Evolutionary conservation across 2,888 invertebrate genomes (phyloP).

Genomic region (Trissolcus brochymenae): DNA sequence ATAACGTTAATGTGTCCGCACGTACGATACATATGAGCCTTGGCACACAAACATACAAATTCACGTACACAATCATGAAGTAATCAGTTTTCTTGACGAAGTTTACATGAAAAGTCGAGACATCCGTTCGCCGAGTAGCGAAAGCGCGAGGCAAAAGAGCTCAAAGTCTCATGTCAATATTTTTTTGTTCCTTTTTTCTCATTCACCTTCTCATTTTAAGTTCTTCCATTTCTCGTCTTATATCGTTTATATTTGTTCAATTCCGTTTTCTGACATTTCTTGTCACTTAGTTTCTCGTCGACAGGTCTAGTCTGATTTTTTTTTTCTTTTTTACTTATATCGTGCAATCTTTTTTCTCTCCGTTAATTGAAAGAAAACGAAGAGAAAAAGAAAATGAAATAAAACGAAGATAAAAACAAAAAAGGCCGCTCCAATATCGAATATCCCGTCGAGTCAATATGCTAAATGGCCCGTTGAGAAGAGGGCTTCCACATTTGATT

Average conservation of each 20-base stretch:
- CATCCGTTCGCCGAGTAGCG: constrained; percentile 44
- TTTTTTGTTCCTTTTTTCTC: constrained; percentile 26
- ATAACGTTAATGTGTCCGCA: constrained; percentile 57
- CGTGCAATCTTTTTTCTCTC: constrained; percentile 36
- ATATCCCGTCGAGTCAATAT: constrained; percentile 70
- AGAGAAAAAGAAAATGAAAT: constrained; percentile 29
- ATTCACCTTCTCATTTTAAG: constrained; percentile 25
- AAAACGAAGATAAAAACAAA: constrained; percentile 36
- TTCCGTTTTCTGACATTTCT: constrained; percentile 27
- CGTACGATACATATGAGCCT: constrained; percentile 57
- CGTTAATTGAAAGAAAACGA: constrained; percentile 48
- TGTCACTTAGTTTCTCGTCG: constrained; percentile 38
- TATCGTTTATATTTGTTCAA: constrained; percentile 6
- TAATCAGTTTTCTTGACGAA: constrained; percentile 53
- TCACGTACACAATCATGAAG: constrained; percentile 54
- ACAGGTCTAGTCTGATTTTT: constrained; percentile 18
- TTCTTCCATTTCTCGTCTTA: constrained; percentile 16
- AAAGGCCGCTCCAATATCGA: constrained; percentile 48
- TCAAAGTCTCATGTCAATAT: constrained; percentile 34
- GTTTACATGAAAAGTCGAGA: constrained; percentile 42
- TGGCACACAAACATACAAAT: constrained; percentile 57
- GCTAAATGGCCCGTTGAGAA: constrained; percentile 75
- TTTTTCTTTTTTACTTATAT: constrained; percentile 32
- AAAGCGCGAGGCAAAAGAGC: constrained; percentile 54
- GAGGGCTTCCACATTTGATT: constrained; percentile 71